These are phyloP conservation scores for Megathymus violae DNA, from an alignment of 1,140 invertebrate genomes.

Conservation along the genomic window DNA sequence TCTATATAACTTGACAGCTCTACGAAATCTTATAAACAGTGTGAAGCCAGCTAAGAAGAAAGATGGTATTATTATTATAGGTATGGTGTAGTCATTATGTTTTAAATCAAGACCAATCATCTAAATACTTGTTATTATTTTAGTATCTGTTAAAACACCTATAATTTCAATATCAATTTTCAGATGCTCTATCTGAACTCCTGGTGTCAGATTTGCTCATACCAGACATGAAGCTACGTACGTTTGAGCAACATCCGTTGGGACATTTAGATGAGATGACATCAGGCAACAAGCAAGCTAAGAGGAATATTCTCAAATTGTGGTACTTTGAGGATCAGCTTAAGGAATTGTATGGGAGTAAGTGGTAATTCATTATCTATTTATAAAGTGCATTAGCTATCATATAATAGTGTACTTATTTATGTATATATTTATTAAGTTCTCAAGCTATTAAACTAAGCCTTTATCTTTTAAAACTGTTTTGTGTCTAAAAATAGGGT, in stretches of 20 bases:
- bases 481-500: no score
- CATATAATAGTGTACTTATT: no score
- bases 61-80: conserved; percentile 85
- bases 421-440: no score
- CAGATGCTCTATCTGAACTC: conserved; percentile 90
- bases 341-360: conserved; percentile 89
- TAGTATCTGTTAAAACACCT: no score
- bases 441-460: no score
- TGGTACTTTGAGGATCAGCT: conserved; percentile 94
- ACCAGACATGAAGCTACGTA: conserved; percentile 88
- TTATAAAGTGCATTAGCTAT: no score
- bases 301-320: conserved; percentile 84
- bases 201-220: conserved; percentile 91
- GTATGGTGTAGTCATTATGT: conserved; percentile 50
- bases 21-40: conserved; percentile 90
- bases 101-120: no score
- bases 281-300: conserved; percentile 81
- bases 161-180: conserved; percentile 41
- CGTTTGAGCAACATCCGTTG: conserved; percentile 89
- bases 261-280: conserved; percentile 80
- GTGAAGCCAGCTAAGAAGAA: conserved; percentile 93
- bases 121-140: no score
- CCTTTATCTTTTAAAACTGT: no score
- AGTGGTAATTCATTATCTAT: no score
- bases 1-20: conserved; percentile 89